phyloP scores from a whole-genome alignment of 2,888 invertebrate genomes.

The Nasonia oneida region DNA sequence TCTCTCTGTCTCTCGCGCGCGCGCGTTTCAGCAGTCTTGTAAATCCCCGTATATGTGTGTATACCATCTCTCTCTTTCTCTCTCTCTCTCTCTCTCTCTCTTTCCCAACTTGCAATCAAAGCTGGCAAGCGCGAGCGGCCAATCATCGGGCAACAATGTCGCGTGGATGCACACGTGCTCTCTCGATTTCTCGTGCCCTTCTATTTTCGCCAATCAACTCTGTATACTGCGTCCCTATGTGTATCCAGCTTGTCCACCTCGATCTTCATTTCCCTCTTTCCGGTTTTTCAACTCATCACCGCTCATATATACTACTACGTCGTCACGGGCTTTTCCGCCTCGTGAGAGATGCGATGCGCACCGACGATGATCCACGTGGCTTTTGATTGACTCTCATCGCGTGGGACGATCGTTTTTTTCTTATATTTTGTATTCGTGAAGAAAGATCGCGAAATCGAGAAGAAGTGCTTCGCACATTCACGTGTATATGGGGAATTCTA shows the following conservation, averaged over 20 bases:
- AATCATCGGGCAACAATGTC: neutral
- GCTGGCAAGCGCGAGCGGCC: neutral
- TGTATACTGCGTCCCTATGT: neutral
- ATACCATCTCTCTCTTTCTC: neutral
- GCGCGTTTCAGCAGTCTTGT: neutral
- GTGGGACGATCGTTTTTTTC: neutral
- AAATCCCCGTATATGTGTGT: neutral
- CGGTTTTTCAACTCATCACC: conserved; percentile 8
- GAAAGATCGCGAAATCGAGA: too few species aligned
- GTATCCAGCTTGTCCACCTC: neutral
- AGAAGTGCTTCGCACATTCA: too few species aligned
- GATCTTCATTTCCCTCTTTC: conserved; percentile 10
- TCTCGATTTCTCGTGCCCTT: neutral
- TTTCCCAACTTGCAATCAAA: neutral
- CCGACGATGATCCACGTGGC: neutral
- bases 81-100: neutral
- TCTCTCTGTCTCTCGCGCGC: neutral
- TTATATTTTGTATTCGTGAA: too few species aligned
- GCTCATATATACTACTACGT: neutral
- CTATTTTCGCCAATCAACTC: conserved; percentile 13
- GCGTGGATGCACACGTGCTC: neutral
- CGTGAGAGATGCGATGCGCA: neutral
- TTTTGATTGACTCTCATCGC: conserved; percentile 23
- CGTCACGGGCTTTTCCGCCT: neutral
- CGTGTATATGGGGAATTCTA: too few species aligned